Evolutionary conservation across 2,888 invertebrate genomes (phyloP).

Genomic region (Lasioglossum lativentre): DNA sequence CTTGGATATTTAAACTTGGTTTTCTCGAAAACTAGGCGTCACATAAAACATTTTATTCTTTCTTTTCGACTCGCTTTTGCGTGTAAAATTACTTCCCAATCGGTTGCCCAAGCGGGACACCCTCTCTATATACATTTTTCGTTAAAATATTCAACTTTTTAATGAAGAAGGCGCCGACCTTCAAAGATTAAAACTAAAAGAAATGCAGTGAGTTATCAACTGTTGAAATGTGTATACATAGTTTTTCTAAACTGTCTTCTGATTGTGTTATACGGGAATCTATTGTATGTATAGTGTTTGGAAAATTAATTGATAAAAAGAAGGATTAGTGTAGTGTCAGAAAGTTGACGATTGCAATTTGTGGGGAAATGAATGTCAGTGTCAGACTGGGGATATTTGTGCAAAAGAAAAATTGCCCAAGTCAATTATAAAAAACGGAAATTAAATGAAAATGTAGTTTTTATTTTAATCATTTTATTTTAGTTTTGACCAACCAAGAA

Average conservation of each 20-base stretch:
- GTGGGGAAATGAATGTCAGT: neutral
- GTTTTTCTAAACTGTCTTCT: neutral
- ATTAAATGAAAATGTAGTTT: neutral
- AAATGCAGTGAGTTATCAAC: neutral
- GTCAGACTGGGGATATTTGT: neutral
- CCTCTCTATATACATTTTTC: neutral
- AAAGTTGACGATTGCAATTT: neutral
- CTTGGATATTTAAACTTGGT: no score
- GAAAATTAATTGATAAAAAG: neutral
- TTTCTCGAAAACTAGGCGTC: no score
- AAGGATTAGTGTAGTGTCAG: neutral
- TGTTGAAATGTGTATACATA: neutral
- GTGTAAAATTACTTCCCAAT: no score
- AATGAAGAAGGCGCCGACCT: neutral
- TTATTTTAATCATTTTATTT: neutral
- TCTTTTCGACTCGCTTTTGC: no score
- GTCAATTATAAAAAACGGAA: neutral
- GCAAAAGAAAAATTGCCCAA: neutral
- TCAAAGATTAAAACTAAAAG: neutral
- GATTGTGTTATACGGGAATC: neutral
- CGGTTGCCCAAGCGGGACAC: no score
- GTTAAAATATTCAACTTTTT: neutral
- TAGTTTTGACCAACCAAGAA: neutral
- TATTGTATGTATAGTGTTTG: neutral
- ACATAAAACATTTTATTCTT: no score